These are phyloP conservation scores for Tinea pellionella DNA, from an alignment of 2,888 invertebrate genomes.

Conservation along the genomic window DNA sequence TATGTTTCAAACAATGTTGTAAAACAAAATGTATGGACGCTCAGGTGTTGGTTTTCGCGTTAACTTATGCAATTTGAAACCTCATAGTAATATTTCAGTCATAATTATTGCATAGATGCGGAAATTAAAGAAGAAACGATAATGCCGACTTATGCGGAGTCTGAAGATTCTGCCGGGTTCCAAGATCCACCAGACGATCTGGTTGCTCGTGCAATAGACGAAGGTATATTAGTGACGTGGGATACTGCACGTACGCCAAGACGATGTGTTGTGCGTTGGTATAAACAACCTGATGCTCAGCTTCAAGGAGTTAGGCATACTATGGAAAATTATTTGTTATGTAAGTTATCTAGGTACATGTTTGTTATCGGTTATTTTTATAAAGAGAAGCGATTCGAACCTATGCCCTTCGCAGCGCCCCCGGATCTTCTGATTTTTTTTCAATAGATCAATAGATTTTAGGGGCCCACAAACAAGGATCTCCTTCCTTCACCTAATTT, in stretches of 20 bases:
- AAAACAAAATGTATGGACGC: no score
- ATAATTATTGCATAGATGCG: background rate
- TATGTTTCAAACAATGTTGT: no score
- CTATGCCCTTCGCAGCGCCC: no score
- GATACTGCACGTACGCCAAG: conserved; percentile 69
- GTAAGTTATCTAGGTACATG: conserved; percentile 33
- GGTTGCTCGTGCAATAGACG: conserved; percentile 75
- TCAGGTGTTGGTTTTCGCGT: no score
- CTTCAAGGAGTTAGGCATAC: conserved; percentile 78
- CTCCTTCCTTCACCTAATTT: no score
- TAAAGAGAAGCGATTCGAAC: no score
- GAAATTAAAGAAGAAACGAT: conserved; percentile 1
- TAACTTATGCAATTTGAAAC: no score
- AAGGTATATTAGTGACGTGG: conserved; percentile 84
- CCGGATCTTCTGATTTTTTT: no score
- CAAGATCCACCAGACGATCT: conserved; percentile 77
- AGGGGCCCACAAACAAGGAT: no score
- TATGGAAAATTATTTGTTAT: conserved; percentile 74
- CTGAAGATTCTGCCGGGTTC: conserved; percentile 20
- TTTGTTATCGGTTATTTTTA: no score
- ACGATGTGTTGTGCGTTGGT: conserved; percentile 78
- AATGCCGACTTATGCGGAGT: conserved; percentile 17
- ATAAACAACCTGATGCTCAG: conserved; percentile 70
- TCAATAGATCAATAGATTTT: no score
- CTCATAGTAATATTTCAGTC: no score